Conservation (phyloP, 1,140 invertebrate species). For the Ctenoplectra terminalis region DNA sequence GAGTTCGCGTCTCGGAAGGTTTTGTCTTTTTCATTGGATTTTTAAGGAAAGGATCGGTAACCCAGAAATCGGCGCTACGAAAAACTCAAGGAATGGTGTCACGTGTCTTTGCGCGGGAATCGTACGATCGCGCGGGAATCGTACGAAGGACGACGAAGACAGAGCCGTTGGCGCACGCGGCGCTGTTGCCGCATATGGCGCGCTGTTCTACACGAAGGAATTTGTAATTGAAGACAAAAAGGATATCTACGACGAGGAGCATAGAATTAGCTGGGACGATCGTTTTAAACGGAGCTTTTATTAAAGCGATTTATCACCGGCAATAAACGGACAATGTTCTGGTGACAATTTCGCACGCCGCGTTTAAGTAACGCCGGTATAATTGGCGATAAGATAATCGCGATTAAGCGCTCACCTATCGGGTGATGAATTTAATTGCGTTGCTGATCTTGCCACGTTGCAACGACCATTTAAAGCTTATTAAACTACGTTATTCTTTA, state of each 20-base stretch:
- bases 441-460: too few species aligned
- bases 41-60: slow-evolving; percentile 11
- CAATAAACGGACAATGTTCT: neutral
- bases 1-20: neutral
- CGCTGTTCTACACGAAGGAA: neutral
- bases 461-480: neutral
- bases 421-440: neutral
- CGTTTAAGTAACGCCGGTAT: neutral
- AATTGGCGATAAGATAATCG: slow-evolving; percentile 7
- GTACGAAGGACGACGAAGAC: slow-evolving; percentile 21
- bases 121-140: slow-evolving; percentile 6
- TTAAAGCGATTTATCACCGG: neutral
- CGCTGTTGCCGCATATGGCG: neutral
- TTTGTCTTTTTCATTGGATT: neutral
- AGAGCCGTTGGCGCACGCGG: neutral
- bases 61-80: slow-evolving; percentile 4
- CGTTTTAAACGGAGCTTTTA: neutral
- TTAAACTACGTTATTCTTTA: neutral
- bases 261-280: neutral
- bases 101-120: slow-evolving; percentile 28
- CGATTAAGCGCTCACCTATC: neutral
- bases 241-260: too few species aligned
- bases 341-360: neutral
- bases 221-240: slow-evolving; percentile 14
- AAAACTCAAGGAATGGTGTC: slow-evolving; percentile 17